phyloP scores from a whole-genome alignment of 2,888 invertebrate species.

The Hyppa rectilinea region DNA sequence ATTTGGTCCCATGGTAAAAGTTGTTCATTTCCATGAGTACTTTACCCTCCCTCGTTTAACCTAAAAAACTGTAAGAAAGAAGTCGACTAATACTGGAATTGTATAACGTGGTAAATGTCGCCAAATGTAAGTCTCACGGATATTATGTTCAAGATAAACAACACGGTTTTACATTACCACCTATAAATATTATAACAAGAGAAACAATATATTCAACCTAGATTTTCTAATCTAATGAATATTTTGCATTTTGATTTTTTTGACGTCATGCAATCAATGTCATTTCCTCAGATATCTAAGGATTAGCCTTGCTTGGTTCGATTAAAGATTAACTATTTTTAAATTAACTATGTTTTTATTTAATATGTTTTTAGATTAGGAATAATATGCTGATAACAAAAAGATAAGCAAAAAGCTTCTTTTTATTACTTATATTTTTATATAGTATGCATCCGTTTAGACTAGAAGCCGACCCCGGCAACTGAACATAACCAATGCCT shows the following conservation, averaged over 20 bases:
- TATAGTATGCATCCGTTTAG: no score
- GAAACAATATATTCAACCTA: slow-evolving; percentile 34
- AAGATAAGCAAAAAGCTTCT: no score
- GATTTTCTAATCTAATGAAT: slow-evolving; percentile 23
- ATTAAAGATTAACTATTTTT: slow-evolving; percentile 11
- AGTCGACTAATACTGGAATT: background rate
- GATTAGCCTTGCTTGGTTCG: slow-evolving; percentile 20
- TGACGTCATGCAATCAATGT: slow-evolving; percentile 51
- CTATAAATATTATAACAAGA: slow-evolving; percentile 7
- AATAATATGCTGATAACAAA: background rate
- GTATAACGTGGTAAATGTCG: background rate
- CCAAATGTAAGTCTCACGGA: slow-evolving; percentile 1
- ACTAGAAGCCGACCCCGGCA: no score
- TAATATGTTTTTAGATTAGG: slow-evolving; percentile 1
- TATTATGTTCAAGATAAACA: slow-evolving; percentile 1
- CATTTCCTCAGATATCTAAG: slow-evolving; percentile 33
- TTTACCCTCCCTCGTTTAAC: no score
- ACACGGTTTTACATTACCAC: slow-evolving; percentile 16
- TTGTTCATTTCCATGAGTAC: no score
- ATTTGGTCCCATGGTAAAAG: no score
- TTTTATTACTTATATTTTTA: background rate
- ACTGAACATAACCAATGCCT: background rate
- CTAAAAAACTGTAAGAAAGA: no score
- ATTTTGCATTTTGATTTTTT: slow-evolving; percentile 18
- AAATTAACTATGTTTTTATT: background rate